A percentile compares a stretch with the other conserved stretches of the same genome.
These are phyloP conservation scores for Eupristina koningsbergeri DNA, from an alignment of 1,140 invertebrate species.

Conservation along the genomic window DNA sequence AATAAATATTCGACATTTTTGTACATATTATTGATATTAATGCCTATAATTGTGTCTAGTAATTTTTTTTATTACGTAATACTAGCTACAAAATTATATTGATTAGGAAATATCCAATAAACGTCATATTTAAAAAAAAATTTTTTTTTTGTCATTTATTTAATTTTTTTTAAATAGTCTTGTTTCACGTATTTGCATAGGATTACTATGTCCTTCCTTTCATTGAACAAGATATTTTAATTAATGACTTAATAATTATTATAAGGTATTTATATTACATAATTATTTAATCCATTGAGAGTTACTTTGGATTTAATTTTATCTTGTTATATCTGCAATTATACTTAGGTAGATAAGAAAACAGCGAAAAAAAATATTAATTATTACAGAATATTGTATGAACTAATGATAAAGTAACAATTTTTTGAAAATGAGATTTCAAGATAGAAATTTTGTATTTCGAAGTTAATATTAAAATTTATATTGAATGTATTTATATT, in stretches of 20 bases:
- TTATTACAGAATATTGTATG: constrained; percentile 22
- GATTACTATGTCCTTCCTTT: constrained; percentile 16
- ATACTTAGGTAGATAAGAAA: constrained; percentile 33
- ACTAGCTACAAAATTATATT: constrained; percentile 20
- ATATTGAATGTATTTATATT: not conserved
- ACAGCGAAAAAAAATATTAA: constrained; percentile 4
- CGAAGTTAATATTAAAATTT: not conserved
- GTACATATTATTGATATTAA: constrained; percentile 37
- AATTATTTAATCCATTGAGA: constrained; percentile 21
- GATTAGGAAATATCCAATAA: constrained; percentile 21
- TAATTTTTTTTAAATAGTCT: constrained; percentile 1
- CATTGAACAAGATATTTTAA: constrained; percentile 20
- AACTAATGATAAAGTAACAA: constrained; percentile 21
- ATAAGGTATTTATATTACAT: constrained; percentile 46
- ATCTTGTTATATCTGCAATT: constrained; percentile 8
- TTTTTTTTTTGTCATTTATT: not conserved
- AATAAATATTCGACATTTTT: constrained; percentile 14
- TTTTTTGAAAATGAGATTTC: not conserved
- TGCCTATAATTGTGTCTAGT: constrained; percentile 7
- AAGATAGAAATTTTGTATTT: not conserved
- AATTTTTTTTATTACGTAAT: not conserved
- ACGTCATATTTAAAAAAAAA: not conserved
- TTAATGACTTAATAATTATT: constrained; percentile 29
- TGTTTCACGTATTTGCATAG: not conserved
- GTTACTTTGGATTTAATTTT: constrained; percentile 30